A percentile compares a stretch with the other conserved stretches of the same genome.
These are phyloP conservation scores for Siphamia tubifer DNA, from an alignment of 2,113 vertebrate genomes.

Conservation along the genomic window DNA sequence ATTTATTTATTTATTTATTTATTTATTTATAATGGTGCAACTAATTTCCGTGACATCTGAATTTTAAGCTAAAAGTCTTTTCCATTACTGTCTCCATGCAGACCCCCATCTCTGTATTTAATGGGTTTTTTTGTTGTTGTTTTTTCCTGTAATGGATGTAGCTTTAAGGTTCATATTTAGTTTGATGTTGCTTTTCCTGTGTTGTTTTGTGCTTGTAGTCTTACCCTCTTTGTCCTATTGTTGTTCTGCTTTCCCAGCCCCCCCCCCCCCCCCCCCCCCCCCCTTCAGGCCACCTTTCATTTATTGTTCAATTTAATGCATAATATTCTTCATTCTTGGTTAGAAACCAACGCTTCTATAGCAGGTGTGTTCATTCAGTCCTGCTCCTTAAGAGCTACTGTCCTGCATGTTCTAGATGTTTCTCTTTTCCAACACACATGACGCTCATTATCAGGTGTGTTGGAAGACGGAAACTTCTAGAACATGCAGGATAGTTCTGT, in stretches of 20 bases:
- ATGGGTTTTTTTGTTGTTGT: slow-evolving; percentile 13
- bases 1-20: too few relatives aligned
- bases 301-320: slow-evolving; percentile 66
- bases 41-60: too few relatives aligned
- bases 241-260: slow-evolving; percentile 1
- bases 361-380: too few relatives aligned
- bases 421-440: too few relatives aligned
- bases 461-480: too few relatives aligned
- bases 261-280: not conserved
- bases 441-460: too few relatives aligned
- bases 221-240: slow-evolving; percentile 29
- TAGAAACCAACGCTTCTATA: slow-evolving; percentile 42
- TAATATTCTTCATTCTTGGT: slow-evolving; percentile 63
- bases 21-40: too few relatives aligned
- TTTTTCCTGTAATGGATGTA: slow-evolving; percentile 1
- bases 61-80: too few relatives aligned
- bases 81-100: too few relatives aligned
- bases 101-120: slow-evolving; percentile 1
- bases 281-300: slow-evolving; percentile 6
- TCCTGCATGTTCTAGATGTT: too few relatives aligned
- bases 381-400: too few relatives aligned
- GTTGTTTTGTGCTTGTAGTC: not conserved
- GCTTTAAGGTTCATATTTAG: slow-evolving; percentile 1
- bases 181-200: not conserved
- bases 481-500: too few relatives aligned